These are phyloP conservation scores for Mythimna impura DNA, from an alignment of 2,888 invertebrate genomes.

Conservation along the genomic window DNA sequence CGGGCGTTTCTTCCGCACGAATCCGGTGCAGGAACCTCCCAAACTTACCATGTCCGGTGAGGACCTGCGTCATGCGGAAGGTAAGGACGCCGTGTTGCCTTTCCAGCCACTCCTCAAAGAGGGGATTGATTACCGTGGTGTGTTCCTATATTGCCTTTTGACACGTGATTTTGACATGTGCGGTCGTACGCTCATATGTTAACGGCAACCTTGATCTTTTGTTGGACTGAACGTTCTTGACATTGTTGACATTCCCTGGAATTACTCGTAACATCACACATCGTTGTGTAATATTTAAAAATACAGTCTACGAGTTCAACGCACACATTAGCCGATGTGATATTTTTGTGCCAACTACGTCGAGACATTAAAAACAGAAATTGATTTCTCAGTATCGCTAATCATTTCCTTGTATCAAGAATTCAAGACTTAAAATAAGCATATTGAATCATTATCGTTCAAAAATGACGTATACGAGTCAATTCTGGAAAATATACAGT, in stretches of 20 bases:
- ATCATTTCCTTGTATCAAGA: not conserved
- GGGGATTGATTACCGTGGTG: slow-evolving; percentile 15
- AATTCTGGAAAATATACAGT: not conserved
- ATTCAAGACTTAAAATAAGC: not conserved
- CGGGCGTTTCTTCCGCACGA: too few relatives aligned
- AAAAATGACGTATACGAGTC: not conserved
- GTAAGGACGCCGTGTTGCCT: too few relatives aligned
- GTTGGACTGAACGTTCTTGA: slow-evolving; percentile 45
- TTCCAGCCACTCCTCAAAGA: too few relatives aligned
- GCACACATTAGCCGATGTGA: slow-evolving; percentile 22
- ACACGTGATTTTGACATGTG: slow-evolving; percentile 24
- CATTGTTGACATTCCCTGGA: slow-evolving; percentile 48
- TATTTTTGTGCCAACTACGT: slow-evolving; percentile 19
- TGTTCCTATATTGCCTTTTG: slow-evolving; percentile 38
- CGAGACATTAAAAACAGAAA: slow-evolving; percentile 12
- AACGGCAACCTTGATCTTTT: slow-evolving; percentile 49
- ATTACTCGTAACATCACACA: slow-evolving; percentile 20
- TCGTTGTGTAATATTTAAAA: slow-evolving; percentile 19
- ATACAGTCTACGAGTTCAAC: slow-evolving; percentile 39
- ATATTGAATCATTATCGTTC: not conserved
- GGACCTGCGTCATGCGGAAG: too few relatives aligned
- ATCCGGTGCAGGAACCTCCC: too few relatives aligned
- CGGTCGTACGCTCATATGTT: not conserved
- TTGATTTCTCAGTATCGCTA: not conserved
- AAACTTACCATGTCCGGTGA: too few relatives aligned